Percentiles rank a stretch among this genome's conserved stretches.
These are phyloP conservation scores for Cecidostiba fungosa DNA, from an alignment of 2,888 invertebrate species.

Conservation along the genomic window DNA sequence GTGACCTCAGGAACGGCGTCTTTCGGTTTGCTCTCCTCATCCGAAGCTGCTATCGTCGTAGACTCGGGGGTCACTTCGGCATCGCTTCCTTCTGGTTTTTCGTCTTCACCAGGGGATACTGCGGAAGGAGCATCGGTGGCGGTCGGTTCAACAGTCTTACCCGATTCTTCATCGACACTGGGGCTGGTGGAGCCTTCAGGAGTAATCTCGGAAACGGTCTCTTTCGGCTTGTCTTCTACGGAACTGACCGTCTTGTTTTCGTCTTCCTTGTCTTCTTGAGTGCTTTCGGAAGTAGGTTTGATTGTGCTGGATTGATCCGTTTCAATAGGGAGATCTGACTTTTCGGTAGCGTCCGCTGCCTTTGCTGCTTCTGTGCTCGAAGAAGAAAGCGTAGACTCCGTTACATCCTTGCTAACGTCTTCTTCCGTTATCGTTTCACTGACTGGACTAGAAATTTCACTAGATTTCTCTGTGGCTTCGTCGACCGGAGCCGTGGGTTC, in stretches of 20 bases:
- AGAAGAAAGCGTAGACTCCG: conserved; percentile 12
- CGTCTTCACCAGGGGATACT: conserved; percentile 1
- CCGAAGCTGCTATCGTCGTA: conserved; percentile 47
- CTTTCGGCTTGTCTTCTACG: neutral
- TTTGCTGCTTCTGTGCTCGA: conserved; percentile 12
- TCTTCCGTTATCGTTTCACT: conserved; percentile 48
- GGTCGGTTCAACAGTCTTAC: conserved; percentile 1
- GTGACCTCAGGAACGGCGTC: neutral
- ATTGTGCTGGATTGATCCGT: conserved; percentile 4
- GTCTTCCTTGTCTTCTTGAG: conserved; percentile 25
- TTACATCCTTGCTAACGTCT: conserved; percentile 27
- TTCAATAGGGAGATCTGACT: conserved; percentile 3
- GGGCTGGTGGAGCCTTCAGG: conserved; percentile 45
- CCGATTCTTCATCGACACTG: conserved; percentile 36
- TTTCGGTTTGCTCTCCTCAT: conserved; percentile 50
- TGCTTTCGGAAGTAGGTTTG: neutral
- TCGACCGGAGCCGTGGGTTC: conserved; percentile 48
- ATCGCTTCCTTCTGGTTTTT: conserved; percentile 42
- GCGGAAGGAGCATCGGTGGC: conserved; percentile 31
- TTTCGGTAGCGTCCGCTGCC: neutral
- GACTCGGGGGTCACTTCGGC: conserved; percentile 60
- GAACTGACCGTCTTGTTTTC: conserved; percentile 12
- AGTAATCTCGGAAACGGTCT: conserved; percentile 56
- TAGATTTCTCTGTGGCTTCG: conserved; percentile 63
- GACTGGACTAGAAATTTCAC: conserved; percentile 62